Evolutionary conservation across 1,140 invertebrate species (phyloP).

Genomic region (Brachionus rotundiformis): DNA sequence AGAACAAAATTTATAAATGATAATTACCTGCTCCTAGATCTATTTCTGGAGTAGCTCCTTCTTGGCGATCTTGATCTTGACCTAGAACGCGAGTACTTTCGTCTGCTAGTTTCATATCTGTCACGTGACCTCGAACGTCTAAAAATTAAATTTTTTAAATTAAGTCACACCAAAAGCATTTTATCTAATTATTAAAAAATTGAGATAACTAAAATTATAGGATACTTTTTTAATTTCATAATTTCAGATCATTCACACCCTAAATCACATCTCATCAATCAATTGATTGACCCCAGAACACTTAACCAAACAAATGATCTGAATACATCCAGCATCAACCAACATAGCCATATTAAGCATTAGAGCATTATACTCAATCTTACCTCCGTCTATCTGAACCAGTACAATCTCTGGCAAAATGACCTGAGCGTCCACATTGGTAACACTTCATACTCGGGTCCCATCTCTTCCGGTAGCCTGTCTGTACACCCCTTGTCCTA

Average conservation of each 20-base stretch:
- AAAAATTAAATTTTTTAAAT: neutral
- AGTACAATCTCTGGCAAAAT: slow-evolving; percentile 55
- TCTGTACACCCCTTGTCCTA: slow-evolving; percentile 56
- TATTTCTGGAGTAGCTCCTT: slow-evolving; percentile 36
- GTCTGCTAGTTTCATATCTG: neutral
- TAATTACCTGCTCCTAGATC: slow-evolving; percentile 25
- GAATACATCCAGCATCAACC: slow-evolving; percentile 22
- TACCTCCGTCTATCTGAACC: slow-evolving; percentile 30
- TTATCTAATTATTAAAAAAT: neutral
- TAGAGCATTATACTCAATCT: neutral
- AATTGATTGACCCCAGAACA: slow-evolving; percentile 4
- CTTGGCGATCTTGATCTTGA: neutral
- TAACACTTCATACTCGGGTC: slow-evolving; percentile 60
- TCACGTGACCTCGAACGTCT: slow-evolving; percentile 12
- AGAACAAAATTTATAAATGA: neutral
- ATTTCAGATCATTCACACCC: slow-evolving; percentile 36
- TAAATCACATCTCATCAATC: slow-evolving; percentile 10
- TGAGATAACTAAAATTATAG: neutral
- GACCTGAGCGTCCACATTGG: slow-evolving; percentile 62
- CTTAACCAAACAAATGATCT: slow-evolving; percentile 36
- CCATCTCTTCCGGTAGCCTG: slow-evolving; percentile 54
- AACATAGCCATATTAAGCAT: slow-evolving; percentile 28
- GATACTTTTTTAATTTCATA: neutral
- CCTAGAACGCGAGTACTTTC: slow-evolving; percentile 6
- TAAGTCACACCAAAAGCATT: neutral